These are phyloP conservation scores for Fistularia commersonii DNA, from an alignment of 2,797 vertebrate genomes.

Conservation along the genomic window DNA sequence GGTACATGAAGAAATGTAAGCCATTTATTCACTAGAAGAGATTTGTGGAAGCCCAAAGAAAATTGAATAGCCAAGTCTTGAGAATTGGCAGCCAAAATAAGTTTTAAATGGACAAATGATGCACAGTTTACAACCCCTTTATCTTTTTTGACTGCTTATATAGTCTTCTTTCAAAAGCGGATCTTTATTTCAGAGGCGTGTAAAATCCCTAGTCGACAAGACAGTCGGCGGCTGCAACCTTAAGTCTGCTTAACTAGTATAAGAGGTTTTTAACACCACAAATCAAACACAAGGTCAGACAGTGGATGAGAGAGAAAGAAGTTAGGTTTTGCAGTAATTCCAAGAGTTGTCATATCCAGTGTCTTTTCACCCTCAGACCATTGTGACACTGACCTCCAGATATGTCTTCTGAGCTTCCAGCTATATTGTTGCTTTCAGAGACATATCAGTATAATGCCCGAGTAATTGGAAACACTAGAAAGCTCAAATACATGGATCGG, in stretches of 20 bases:
- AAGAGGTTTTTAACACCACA: conserved; percentile 44
- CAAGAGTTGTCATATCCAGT: conserved; percentile 32
- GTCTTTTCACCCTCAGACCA: conserved; percentile 62
- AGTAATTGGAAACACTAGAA: conserved; percentile 46
- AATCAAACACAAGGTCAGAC: conserved; percentile 48
- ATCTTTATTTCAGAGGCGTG: conserved; percentile 22
- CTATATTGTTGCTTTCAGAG: conserved; percentile 35
- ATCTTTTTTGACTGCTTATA: no score
- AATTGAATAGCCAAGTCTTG: no score
- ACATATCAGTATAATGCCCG: conserved; percentile 25
- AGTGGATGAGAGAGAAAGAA: conserved; percentile 20
- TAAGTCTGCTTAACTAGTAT: conserved; percentile 50
- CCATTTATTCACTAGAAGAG: no score
- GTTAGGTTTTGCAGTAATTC: conserved; percentile 55
- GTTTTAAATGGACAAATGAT: no score
- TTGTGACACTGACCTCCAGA: conserved; percentile 53
- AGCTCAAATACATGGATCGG: no score
- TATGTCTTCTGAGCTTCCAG: conserved; percentile 44
- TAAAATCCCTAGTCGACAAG: conserved; percentile 32
- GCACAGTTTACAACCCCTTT: no score
- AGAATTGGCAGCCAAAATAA: no score
- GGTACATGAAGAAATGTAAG: no score
- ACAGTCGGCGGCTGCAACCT: conserved; percentile 38
- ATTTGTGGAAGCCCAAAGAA: no score
- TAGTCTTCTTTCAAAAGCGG: conserved; percentile 23